A percentile compares a stretch with the other conserved stretches of the same genome.
Evolutionary conservation across 2,888 invertebrate genomes (phyloP).

Genomic region (Matsumyia berberina): DNA sequence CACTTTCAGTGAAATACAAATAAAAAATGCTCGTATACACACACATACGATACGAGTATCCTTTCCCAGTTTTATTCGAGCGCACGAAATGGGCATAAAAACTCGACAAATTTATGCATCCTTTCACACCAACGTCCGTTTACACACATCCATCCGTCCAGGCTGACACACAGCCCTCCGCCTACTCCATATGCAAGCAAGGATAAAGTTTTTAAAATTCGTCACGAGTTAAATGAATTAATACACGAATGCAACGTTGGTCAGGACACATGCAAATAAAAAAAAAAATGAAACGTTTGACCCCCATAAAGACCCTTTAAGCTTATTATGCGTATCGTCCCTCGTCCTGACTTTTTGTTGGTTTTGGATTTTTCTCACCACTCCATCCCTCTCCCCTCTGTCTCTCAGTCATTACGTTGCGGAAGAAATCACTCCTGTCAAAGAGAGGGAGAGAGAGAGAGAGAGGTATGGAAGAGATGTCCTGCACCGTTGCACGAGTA

Average conservation of each 20-base stretch:
- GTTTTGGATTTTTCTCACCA: neutral
- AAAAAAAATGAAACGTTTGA: constrained; percentile 42
- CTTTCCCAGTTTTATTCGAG: constrained; percentile 13
- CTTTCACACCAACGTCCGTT: constrained; percentile 25
- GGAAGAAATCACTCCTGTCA: constrained; percentile 71
- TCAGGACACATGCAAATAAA: constrained; percentile 9
- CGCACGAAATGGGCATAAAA: constrained; percentile 31
- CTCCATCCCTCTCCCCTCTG: too few species aligned
- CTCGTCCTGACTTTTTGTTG: too few species aligned
- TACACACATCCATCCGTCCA: too few species aligned
- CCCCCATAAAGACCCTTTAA: constrained; percentile 61
- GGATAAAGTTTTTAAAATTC: constrained; percentile 66
- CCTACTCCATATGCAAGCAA: constrained; percentile 43
- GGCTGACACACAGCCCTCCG: too few species aligned
- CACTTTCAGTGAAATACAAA: neutral
- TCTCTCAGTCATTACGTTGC: constrained; percentile 54
- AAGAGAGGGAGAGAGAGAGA: neutral
- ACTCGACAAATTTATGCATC: constrained; percentile 54
- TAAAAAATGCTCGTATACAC: neutral
- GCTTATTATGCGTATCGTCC: constrained; percentile 72
- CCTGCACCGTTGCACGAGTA: constrained; percentile 13
- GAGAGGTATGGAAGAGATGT: neutral
- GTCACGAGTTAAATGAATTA: constrained; percentile 66
- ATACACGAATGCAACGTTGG: constrained; percentile 45
- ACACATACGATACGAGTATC: too few species aligned